phyloP scores from a whole-genome alignment of 2,113 vertebrate genomes.

The Orthochromis malagaraziensis region DNA sequence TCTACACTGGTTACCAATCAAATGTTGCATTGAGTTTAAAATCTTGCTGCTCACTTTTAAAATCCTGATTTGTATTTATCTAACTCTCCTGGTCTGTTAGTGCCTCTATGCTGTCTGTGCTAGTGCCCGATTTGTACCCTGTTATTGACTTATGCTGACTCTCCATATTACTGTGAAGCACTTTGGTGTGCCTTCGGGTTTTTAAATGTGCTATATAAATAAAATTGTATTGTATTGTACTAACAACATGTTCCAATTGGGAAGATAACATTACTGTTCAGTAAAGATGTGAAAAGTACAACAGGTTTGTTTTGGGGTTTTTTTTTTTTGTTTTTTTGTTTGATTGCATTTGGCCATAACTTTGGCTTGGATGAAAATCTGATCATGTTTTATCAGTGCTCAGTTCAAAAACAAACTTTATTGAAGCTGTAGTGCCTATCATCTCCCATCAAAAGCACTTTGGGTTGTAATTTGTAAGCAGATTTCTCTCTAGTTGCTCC shows the following conservation, averaged over 20 bases:
- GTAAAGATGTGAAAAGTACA: background rate
- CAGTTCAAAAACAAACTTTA: background rate
- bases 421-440: background rate
- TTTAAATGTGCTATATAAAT: background rate
- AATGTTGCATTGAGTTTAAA: rapidly evolving
- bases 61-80: background rate
- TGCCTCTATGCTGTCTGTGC: too few relatives aligned
- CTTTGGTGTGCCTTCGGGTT: background rate
- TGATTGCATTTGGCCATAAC: background rate
- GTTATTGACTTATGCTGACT: background rate
- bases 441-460: background rate
- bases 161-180: background rate
- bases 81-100: background rate
- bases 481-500: background rate
- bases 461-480: background rate
- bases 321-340: background rate
- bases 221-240: background rate
- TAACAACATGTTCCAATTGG: background rate
- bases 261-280: background rate
- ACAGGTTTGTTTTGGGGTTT: background rate
- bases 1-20: too few relatives aligned
- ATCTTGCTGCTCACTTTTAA: background rate
- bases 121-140: too few relatives aligned
- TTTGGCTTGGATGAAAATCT: background rate
- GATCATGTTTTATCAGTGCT: background rate